These are phyloP conservation scores for Heliconius cydno DNA, from an alignment of 2,888 invertebrate genomes.

Conservation along the genomic window DNA sequence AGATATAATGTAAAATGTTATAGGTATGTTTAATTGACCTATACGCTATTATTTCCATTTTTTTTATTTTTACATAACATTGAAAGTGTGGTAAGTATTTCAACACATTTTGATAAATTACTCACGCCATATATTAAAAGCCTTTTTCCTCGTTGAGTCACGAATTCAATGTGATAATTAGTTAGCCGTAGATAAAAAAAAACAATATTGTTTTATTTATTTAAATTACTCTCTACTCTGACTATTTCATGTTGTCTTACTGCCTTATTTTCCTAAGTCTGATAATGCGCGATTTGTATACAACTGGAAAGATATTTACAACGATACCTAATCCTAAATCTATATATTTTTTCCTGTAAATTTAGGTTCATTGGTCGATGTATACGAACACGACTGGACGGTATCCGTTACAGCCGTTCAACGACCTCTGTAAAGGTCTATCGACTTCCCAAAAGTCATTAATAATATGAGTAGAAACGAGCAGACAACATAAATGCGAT, in stretches of 20 bases:
- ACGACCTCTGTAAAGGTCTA: constrained; percentile 35
- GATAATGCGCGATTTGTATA: background rate
- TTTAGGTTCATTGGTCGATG: constrained; percentile 34
- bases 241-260: background rate
- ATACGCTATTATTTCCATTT: no score
- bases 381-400: constrained; percentile 24
- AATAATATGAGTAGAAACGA: constrained; percentile 16
- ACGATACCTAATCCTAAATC: background rate
- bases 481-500: background rate
- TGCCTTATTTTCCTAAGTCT: background rate
- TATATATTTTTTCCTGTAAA: constrained; percentile 16
- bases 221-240: background rate
- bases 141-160: background rate
- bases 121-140: constrained; percentile 4
- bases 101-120: constrained; percentile 12
- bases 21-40: no score
- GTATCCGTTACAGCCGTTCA: constrained; percentile 40
- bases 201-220: background rate
- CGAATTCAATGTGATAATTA: background rate
- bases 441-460: constrained; percentile 15
- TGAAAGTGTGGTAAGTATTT: background rate
- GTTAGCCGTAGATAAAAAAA: background rate
- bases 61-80: background rate
- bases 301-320: background rate
- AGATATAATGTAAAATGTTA: no score